Percentiles rank a stretch among this genome's conserved stretches.
These are phyloP conservation scores for Geodia barretti DNA, from an alignment of 37 sponge, comb jelly and placozoan genomes.

Conservation along the genomic window DNA sequence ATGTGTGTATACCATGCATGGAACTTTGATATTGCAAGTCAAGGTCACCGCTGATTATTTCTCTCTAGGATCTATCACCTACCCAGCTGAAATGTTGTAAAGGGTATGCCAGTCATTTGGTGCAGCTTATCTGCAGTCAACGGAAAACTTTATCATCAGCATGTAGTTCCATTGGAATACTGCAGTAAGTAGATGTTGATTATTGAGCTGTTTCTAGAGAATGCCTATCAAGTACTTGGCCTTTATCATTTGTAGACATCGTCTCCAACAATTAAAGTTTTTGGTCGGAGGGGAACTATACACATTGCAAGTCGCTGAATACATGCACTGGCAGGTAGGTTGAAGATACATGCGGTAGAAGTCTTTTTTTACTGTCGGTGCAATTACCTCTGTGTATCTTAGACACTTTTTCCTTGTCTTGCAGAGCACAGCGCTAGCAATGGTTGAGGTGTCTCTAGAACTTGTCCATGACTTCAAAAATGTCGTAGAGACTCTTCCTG, in stretches of 20 bases:
- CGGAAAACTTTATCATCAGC: background rate
- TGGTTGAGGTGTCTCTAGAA: conserved; percentile 25
- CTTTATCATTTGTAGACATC: background rate
- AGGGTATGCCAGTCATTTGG: conserved; percentile 35
- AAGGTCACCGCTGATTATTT: too few species aligned
- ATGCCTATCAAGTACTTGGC: too few species aligned
- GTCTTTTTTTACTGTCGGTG: too few species aligned
- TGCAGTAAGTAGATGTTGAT: background rate
- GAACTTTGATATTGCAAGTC: too few species aligned
- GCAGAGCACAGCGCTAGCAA: conserved; percentile 4
- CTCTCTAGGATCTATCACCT: conserved; percentile 25
- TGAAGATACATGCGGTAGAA: too few species aligned
- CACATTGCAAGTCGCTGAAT: background rate
- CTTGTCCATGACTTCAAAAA: background rate
- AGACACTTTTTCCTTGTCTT: too few species aligned
- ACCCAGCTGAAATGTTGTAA: conserved; percentile 28
- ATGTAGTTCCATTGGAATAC: background rate
- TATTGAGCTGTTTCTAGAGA: too few species aligned
- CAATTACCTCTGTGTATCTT: too few species aligned
- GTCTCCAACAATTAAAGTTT: background rate
- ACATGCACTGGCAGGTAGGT: background rate
- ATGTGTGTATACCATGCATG: background rate
- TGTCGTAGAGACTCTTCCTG: conserved; percentile 15
- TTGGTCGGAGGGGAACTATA: background rate
- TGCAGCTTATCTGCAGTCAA: conserved; percentile 27